These are phyloP conservation scores for Nasonia oneida DNA, from an alignment of 2,888 invertebrate genomes.

Conservation along the genomic window DNA sequence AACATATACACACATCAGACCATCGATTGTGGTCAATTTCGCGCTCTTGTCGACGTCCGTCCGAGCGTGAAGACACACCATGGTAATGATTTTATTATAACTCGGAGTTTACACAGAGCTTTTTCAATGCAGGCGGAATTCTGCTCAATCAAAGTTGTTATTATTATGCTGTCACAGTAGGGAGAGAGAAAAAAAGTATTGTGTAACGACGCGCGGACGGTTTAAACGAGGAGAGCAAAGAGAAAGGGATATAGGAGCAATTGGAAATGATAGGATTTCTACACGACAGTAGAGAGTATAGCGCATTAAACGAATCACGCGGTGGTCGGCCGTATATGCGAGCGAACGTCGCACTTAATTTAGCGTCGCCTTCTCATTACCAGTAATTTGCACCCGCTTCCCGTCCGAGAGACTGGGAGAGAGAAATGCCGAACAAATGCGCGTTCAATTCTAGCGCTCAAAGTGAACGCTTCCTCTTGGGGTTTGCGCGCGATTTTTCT, in stretches of 20 bases:
- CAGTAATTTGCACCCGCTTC: constrained; percentile 64
- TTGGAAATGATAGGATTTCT: not conserved
- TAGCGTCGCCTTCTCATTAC: constrained; percentile 64
- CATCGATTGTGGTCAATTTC: not conserved
- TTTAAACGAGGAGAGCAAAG: not conserved
- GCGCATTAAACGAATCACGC: constrained; percentile 14
- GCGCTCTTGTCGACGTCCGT: not conserved
- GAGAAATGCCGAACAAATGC: not conserved
- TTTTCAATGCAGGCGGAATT: not conserved
- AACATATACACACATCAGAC: not conserved
- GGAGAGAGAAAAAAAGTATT: not conserved
- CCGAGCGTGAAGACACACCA: not conserved
- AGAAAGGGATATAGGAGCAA: constrained; percentile 5
- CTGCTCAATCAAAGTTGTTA: no score
- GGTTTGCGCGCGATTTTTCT: not conserved
- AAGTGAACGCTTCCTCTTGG: constrained; percentile 31
- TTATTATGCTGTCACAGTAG: not conserved
- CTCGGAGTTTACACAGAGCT: not conserved
- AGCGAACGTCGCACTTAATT: constrained; percentile 18
- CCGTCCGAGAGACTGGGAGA: not conserved
- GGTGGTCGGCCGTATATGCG: not conserved
- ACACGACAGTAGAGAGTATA: not conserved
- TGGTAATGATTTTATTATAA: constrained; percentile 8
- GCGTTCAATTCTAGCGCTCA: constrained; percentile 28
- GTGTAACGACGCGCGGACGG: not conserved